Evolutionary conservation across 2,888 invertebrate genomes (phyloP).

Genomic region (Dolomedes plantarius): DNA sequence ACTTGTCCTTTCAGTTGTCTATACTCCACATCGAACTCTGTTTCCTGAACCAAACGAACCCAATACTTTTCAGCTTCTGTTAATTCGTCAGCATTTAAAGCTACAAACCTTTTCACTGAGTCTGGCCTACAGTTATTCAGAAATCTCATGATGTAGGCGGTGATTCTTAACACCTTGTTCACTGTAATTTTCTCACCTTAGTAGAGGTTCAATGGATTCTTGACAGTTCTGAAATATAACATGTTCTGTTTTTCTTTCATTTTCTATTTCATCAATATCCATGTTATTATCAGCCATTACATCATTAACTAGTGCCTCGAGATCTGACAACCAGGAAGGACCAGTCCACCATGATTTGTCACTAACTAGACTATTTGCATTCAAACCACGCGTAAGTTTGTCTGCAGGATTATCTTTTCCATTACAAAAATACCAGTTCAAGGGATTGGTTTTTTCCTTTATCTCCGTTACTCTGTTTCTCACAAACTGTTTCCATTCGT

Average conservation of each 20-base stretch:
- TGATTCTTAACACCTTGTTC: no score
- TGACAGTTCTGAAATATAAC: no score
- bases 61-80: no score
- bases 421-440: not conserved
- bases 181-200: no score
- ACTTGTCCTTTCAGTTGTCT: not conserved
- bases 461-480: not conserved
- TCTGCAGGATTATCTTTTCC: not conserved
- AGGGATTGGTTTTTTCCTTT: not conserved
- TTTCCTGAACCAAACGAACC: no score
- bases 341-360: not conserved
- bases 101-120: not conserved
- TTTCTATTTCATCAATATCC: no score
- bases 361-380: not conserved
- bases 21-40: no score
- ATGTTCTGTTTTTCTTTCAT: no score
- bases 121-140: not conserved
- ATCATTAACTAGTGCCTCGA: not conserved
- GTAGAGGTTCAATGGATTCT: not conserved
- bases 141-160: no score
- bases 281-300: no score
- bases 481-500: not conserved
- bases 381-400: not conserved
- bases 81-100: not conserved
- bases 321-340: not conserved